These are phyloP conservation scores for Clarias magur DNA, from an alignment of 2,113 vertebrate species.

Conservation along the genomic window DNA sequence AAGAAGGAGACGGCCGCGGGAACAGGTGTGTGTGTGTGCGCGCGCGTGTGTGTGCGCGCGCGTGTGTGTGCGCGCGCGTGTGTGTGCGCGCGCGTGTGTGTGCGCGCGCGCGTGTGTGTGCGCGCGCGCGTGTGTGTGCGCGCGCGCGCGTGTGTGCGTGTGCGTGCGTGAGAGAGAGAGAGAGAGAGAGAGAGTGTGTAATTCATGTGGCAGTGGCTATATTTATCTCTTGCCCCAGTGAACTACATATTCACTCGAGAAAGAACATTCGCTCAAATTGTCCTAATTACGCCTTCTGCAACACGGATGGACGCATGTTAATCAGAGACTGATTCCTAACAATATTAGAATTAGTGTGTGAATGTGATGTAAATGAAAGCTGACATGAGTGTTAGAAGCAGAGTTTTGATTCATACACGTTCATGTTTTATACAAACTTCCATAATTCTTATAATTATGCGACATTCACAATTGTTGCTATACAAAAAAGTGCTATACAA, in stretches of 20 bases:
- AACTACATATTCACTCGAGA: conserved; percentile 59
- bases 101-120: neutral
- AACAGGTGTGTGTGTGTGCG: conserved; percentile 81
- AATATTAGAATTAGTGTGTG: neutral
- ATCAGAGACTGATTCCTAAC: neutral
- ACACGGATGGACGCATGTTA: neutral
- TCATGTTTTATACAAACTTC: no score
- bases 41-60: conserved; percentile 13
- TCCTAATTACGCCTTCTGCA: neutral
- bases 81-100: neutral
- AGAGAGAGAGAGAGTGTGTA: neutral
- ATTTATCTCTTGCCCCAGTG: conserved; percentile 57
- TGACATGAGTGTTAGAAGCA: neutral
- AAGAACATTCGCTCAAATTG: neutral
- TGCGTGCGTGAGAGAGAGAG: neutral
- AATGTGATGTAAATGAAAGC: neutral
- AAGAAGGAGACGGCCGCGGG: conserved; percentile 79
- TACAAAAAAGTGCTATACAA: no score
- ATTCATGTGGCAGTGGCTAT: conserved; percentile 44
- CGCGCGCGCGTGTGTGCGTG: neutral
- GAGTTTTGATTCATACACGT: no score
- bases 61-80: conserved; percentile 1
- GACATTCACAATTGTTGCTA: no score
- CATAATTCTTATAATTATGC: neutral
- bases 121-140: conserved; percentile 27